Conservation (phyloP, 2,888 invertebrate genomes). For the Exocentrus adspersus region DNA sequence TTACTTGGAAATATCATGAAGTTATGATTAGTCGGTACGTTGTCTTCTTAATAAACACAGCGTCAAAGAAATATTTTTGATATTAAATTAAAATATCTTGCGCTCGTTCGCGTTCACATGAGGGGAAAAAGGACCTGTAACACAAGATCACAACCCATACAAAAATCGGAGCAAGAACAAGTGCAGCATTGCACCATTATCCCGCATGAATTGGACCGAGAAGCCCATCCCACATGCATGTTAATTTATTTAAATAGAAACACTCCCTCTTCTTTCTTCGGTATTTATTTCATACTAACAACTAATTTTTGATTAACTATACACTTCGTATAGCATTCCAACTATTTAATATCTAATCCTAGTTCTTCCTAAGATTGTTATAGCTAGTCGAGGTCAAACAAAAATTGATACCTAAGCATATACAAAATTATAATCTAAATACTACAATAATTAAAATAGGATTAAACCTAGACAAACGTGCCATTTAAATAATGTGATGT, state of each 20-base stretch:
- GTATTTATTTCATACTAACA: constrained; percentile 25
- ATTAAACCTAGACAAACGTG: no score
- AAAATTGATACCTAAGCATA: no score
- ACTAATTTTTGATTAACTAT: constrained; percentile 23
- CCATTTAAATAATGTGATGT: no score
- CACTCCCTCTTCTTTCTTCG: constrained; percentile 21
- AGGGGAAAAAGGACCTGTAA: neutral
- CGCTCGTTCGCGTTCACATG: no score
- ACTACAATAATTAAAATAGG: neutral
- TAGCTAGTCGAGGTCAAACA: no score
- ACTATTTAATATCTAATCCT: constrained; percentile 17
- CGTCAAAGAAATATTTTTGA: no score
- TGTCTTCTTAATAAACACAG: no score
- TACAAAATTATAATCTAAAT: constrained; percentile 1
- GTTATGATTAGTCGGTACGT: no score
- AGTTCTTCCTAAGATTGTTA: no score
- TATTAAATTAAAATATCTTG: no score
- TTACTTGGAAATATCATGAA: no score
- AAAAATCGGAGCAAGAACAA: neutral
- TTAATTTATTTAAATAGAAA: constrained; percentile 28
- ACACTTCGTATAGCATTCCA: constrained; percentile 8
- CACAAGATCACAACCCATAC: neutral
- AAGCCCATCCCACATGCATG: constrained; percentile 24
- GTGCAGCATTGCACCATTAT: constrained; percentile 2
- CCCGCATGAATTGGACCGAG: constrained; percentile 8